Base-by-base conservation (phyloP, 2,113 vertebrate genomes). In the Bos indicus region DNA sequence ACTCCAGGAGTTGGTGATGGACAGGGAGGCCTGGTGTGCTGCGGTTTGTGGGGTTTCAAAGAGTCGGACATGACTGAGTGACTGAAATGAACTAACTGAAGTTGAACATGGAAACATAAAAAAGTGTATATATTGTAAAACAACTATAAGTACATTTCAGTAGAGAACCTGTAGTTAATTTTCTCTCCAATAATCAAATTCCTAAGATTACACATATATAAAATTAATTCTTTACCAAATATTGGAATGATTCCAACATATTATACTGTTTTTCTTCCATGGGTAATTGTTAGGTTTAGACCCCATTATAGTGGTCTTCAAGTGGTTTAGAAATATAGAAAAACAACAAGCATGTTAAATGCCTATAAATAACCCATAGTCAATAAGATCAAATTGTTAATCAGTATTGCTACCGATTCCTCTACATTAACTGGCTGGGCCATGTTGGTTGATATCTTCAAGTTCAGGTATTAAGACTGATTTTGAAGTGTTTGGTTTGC, bases 101-200 rank as follows among this genome's bases (percentile, higher is more conserved):
- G 97, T 97, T 98, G 94, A 56, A 90, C 46, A 21, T 6, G 13
- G 88, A 96, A 92, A 98, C 92, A 97, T 90, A 97, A 97, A 97
- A 88, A 93, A 97, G 71, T 94, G 92, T 62, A 7, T 78, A 82
- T 97, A 95, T 59, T 59, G 16, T 59, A 91, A 98, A 98, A 97
- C 90, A 94, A 98, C 71, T 98, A 98, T 84, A 98, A 97, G 77
- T 93, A 91, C 78, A 98, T 98, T 95, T 95, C 97, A 92, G 95
- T 88, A 97, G 96, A 96, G 97, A 97, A 98, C 94, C 95, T 98
- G 92, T 98, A 97, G 97, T 96, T 98, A 98, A 98, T 98, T 98
- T 98, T 98, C 96, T 97, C 0, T 83, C 83, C 85, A 84, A 94
- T 98, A 97, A 98, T 95, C 97, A 95, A 97, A 98, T 97, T 98